Conservation (phyloP, 2,113 vertebrate genomes). For the Psophia crepitans region DNA sequence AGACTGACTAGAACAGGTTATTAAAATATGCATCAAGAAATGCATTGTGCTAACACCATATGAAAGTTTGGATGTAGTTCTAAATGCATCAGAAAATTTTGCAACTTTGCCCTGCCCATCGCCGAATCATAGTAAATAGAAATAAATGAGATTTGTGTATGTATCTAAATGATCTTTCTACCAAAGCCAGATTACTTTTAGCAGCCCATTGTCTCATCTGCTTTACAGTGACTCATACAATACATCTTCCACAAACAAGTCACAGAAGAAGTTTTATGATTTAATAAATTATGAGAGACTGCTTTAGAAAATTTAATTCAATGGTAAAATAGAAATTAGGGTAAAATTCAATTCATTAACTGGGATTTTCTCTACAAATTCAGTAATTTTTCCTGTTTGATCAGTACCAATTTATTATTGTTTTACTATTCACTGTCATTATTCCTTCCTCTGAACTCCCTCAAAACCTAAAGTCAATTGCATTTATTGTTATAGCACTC, state of each 20-base stretch:
- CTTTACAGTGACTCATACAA: neutral
- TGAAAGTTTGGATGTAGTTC: neutral
- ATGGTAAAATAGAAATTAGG: neutral
- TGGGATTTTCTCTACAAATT: neutral
- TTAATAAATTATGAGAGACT: neutral
- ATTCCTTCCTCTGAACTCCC: neutral
- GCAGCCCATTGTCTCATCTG: neutral
- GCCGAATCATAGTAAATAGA: neutral
- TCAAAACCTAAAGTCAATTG: neutral
- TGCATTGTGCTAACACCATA: neutral
- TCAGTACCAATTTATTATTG: neutral
- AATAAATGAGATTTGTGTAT: neutral
- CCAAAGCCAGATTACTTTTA: neutral
- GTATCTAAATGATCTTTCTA: neutral
- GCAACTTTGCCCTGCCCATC: neutral
- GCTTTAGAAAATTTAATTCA: neutral
- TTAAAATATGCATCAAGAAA: neutral
- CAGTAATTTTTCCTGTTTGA: neutral
- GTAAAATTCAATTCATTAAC: neutral
- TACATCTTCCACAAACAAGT: neutral
- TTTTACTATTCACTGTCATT: neutral
- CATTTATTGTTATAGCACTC: neutral
- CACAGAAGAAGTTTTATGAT: neutral
- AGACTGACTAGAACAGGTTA: neutral
- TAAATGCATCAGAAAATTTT: neutral